phyloP scores from a whole-genome alignment of 30 jellyfish, hydroid and myxozoan species.

The Catostylus mosaicus region DNA sequence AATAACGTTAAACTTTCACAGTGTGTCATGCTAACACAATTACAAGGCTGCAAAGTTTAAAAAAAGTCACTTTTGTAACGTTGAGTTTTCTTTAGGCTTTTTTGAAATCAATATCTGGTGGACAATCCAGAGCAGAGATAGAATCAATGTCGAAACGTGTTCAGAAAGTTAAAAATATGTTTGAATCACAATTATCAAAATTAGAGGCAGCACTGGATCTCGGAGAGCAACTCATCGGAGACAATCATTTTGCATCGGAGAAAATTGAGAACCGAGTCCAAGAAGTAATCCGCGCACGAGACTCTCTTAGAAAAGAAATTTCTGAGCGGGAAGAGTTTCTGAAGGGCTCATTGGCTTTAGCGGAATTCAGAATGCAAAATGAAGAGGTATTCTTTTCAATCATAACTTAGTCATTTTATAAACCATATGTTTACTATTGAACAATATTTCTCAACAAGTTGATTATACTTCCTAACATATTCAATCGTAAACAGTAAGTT shows the following conservation, averaged over 20 bases:
- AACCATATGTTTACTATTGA: no score
- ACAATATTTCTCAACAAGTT: no score
- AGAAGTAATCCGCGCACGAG: constrained; percentile 5
- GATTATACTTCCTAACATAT: no score
- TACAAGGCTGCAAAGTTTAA: no score
- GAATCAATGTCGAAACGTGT: constrained; percentile 46
- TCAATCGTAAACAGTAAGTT: no score
- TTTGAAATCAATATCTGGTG: constrained; percentile 39
- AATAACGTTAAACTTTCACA: no score
- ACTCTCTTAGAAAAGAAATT: constrained; percentile 14
- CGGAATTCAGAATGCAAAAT: constrained; percentile 26
- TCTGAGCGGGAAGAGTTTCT: constrained; percentile 44
- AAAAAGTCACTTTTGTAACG: not conserved
- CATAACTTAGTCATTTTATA: no score
- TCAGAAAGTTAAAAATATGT: constrained; percentile 36
- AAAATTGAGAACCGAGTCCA: not conserved
- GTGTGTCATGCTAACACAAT: no score
- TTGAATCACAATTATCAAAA: constrained; percentile 42
- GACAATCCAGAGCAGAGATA: constrained; percentile 17
- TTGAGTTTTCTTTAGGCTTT: constrained; percentile 4
- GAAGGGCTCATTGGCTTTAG: constrained; percentile 21
- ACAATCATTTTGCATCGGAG: constrained; percentile 29
- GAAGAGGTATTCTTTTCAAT: constrained; percentile 35
- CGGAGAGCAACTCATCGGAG: constrained; percentile 44
- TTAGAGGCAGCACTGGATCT: constrained; percentile 36